Base-by-base conservation (phyloP, 2,797 vertebrate genomes). In the Tolypeutes matacus region DNA sequence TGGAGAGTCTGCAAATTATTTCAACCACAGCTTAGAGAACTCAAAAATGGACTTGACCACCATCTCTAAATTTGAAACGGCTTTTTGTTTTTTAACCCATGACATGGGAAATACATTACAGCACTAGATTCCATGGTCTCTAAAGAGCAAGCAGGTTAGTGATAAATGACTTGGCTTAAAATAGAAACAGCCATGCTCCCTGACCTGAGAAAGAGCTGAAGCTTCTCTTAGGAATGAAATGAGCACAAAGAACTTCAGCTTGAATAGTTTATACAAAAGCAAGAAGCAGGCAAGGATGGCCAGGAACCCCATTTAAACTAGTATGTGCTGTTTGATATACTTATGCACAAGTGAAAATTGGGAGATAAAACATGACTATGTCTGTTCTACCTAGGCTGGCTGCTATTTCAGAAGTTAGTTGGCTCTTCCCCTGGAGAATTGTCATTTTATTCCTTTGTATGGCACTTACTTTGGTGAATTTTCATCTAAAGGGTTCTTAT, bases 351-450 rank as follows among this genome's bases (percentile, higher is more conserved):
- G n/a, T 29, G 36, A 25, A n/a, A 7, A 25, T 0, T 46, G 70
- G 62, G 75, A 46, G 42, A 23, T 7, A 14, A 31, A 49, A 23
- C 11, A 34, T 14, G 23, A 15, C 67, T 60, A 14, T 34, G 29
- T 84, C 20, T 13, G 84, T 49, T 95, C 97, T 96, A 95, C 85
- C 95, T 70, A 94, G 65, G 34, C 77, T 4, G 10, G 70, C 96
- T 64, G 88, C 7, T 65, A 89, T 73, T 86, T 85, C 34, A 65
- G 89, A 80, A 93, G 95, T 1, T 72, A 64, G 17, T 42, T 56
- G 92, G 29, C 77, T 72, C 88, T 80, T 73, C 64, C 60, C 89
- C 53, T 25, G 6, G 23, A 69, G 56, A 27, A 64, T 10, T 15
- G 75, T 21, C 65, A 65, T 82, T 58, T 64, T 12, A 7, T 39